Conservation (phyloP, 23 tunicate species). For the Styela plicata region DNA sequence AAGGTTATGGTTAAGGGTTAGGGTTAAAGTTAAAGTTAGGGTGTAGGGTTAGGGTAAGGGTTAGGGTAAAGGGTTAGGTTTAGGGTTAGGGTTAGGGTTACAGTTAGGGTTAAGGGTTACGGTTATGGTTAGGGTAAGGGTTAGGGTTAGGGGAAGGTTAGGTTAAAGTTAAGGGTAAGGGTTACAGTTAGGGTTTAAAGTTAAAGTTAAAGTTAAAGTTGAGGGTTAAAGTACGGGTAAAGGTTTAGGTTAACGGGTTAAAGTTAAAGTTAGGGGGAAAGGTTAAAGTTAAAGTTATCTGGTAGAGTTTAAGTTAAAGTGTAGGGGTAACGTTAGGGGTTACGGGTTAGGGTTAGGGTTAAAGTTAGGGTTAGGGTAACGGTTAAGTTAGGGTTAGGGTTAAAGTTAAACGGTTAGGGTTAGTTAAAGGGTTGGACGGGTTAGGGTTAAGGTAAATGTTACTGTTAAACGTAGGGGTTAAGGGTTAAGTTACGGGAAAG, state of each 20-base stretch:
- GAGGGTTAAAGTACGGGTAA: constrained; percentile 45
- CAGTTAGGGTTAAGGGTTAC: too few relatives aligned
- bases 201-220: constrained; percentile 40
- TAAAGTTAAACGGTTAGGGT: constrained; percentile 68
- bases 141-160: constrained; percentile 67
- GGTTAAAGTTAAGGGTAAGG: constrained; percentile 66
- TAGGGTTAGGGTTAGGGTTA: too few relatives aligned
- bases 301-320: constrained; percentile 64
- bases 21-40: constrained; percentile 63
- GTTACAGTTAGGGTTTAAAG: too few relatives aligned
- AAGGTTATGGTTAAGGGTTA: constrained; percentile 72
- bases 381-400: constrained; percentile 67
- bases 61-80: constrained; percentile 53
- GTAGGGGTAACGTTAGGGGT: constrained; percentile 60
- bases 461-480: too few relatives aligned
- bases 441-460: too few relatives aligned
- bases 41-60: constrained; percentile 52
- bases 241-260: constrained; percentile 38
- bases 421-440: constrained; percentile 72
- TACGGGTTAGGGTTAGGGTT: too few relatives aligned
- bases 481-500: too few relatives aligned
- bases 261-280: constrained; percentile 17
- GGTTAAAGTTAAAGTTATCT: constrained; percentile 63
- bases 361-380: too few relatives aligned
- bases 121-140: constrained; percentile 58